These are phyloP conservation scores for Lepidotrigona ventralis DNA, from an alignment of 1,140 invertebrate genomes.

Conservation along the genomic window DNA sequence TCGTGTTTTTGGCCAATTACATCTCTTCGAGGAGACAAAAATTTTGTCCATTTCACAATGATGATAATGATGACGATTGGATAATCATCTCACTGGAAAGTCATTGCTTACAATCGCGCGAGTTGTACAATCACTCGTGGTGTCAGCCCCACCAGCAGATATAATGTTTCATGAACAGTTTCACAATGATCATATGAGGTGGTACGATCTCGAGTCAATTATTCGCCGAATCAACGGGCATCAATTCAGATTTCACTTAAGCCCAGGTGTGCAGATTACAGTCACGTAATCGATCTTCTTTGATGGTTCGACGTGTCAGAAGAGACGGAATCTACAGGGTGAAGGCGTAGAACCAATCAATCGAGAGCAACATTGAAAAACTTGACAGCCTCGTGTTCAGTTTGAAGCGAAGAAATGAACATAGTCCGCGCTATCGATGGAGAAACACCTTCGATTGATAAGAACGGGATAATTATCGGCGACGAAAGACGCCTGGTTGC, in stretches of 20 bases:
- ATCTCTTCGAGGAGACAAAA: no score
- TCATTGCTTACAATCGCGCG: neutral
- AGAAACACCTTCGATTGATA: neutral
- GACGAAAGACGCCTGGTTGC: neutral
- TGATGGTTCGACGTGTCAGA: neutral
- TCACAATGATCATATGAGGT: neutral
- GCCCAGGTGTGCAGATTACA: neutral
- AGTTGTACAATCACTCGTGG: neutral
- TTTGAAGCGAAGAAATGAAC: neutral
- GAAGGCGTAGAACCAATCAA: neutral
- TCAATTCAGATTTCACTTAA: constrained; percentile 11
- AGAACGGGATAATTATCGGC: neutral
- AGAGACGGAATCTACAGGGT: neutral
- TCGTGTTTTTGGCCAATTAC: no score
- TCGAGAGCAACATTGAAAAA: neutral
- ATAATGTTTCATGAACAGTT: neutral
- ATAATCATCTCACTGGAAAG: neutral
- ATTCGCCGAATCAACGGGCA: neutral
- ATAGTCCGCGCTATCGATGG: neutral
- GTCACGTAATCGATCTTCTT: neutral
- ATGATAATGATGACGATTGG: no score
- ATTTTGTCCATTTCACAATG: neutral
- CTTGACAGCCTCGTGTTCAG: neutral
- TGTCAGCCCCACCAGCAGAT: neutral
- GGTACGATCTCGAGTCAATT: neutral